These are phyloP conservation scores for Phylloscopus trochilus DNA, from an alignment of 2,113 vertebrate species.

Conservation along the genomic window DNA sequence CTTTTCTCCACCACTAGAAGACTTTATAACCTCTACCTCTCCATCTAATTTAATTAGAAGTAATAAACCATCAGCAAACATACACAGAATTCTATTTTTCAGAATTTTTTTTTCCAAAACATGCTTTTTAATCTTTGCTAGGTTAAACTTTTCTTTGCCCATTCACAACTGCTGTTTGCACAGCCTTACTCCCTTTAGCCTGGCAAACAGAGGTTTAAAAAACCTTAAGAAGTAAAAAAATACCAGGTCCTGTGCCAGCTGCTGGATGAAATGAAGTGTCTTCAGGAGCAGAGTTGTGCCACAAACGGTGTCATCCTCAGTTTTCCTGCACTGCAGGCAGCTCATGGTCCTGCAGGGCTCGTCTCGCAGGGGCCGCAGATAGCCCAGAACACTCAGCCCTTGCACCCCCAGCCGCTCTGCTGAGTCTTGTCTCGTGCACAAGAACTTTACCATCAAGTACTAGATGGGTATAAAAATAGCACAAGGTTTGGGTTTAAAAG, in stretches of 20 bases:
- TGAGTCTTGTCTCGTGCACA: constrained; percentile 89
- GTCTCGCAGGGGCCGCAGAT: constrained; percentile 75
- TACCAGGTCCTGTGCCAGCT: constrained; percentile 93
- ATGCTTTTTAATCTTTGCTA: background rate
- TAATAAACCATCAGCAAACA: background rate
- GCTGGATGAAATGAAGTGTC: constrained; percentile 91
- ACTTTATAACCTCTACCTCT: background rate
- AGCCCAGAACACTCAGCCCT: constrained; percentile 85
- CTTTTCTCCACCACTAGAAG: background rate
- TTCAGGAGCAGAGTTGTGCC: constrained; percentile 89
- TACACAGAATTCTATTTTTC: background rate
- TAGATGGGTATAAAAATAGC: background rate
- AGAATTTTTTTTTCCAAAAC: background rate
- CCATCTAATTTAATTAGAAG: background rate
- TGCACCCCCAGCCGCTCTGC: constrained; percentile 92
- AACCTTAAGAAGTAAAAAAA: background rate
- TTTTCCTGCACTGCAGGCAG: constrained; percentile 66
- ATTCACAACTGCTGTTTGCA: background rate
- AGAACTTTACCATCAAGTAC: constrained; percentile 98
- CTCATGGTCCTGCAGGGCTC: constrained; percentile 72
- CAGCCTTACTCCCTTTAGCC: background rate
- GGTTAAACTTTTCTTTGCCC: background rate
- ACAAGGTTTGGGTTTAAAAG: background rate
- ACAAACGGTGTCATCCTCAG: constrained; percentile 59
- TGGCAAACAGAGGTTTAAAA: background rate